Conservation (phyloP, 2,113 vertebrate genomes). For the Nibea albiflora region DNA sequence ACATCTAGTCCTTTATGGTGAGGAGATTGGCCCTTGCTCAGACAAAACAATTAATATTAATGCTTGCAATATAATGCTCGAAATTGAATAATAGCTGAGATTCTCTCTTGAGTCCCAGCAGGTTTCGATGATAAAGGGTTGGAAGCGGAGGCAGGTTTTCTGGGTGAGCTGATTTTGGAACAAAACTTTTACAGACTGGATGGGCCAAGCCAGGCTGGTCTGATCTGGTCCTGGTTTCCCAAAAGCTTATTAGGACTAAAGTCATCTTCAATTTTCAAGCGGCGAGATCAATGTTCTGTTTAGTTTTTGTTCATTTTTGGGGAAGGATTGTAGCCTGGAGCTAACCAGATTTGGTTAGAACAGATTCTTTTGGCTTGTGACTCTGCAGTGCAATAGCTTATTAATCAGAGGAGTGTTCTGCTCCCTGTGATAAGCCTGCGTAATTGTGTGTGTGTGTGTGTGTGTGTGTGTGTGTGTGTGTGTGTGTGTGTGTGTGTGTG, state of each 20-base stretch:
- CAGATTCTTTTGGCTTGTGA: constrained; percentile 61
- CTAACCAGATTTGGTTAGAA: constrained; percentile 58
- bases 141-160: constrained; percentile 13
- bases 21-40: constrained; percentile 54
- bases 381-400: constrained; percentile 60
- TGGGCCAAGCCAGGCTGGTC: constrained; percentile 7
- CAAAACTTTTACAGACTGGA: constrained; percentile 25
- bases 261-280: constrained; percentile 22
- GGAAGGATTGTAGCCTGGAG: constrained; percentile 39
- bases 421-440: constrained; percentile 67
- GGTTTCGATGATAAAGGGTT: constrained; percentile 48
- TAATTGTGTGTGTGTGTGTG: constrained; percentile 39
- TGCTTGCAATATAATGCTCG: constrained; percentile 44
- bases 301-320: constrained; percentile 42
- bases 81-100: constrained; percentile 61
- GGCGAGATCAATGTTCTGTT: constrained; percentile 38
- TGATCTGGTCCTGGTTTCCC: constrained; percentile 36
- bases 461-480: constrained; percentile 24
- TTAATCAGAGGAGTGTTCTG: constrained; percentile 71
- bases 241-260: constrained; percentile 39
- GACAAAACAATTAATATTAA: constrained; percentile 76
- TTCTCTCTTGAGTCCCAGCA: constrained; percentile 17
- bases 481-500: constrained; percentile 31
- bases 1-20: constrained; percentile 55
- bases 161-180: constrained; percentile 43